These are phyloP conservation scores for zebrafish (Danio rerio) DNA, from an alignment of 2,113 vertebrate genomes.

Conservation along the genomic window GRCz12tu NC_133180.1:41849501-41850000, in stretches of 20 bases:
- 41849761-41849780: slow-evolving; percentile 42
- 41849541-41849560: neutral
- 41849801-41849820: slow-evolving; percentile 41
- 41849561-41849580: neutral
- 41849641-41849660: neutral
- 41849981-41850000: slow-evolving; percentile 39
- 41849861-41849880: slow-evolving; percentile 34
- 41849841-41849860: slow-evolving; percentile 28
- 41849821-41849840: slow-evolving; percentile 44
- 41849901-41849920: slow-evolving; percentile 23
- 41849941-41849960: slow-evolving; percentile 28
- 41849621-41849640: slow-evolving; percentile 22
- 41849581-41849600: neutral
- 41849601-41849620: neutral
- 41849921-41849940: slow-evolving; percentile 36
- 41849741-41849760: slow-evolving; percentile 36
- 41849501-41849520: too few species aligned
- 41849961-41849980: slow-evolving; percentile 33
- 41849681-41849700: slow-evolving; percentile 32
- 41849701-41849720: slow-evolving; percentile 46
- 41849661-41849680: neutral
- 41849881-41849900: slow-evolving; percentile 21
- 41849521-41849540: too few species aligned
- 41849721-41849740: slow-evolving; percentile 39
- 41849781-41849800: slow-evolving; percentile 41